Evolutionary conservation across 2,113 vertebrate genomes (phyloP).

Genomic region (Sterna hirundo): DNA sequence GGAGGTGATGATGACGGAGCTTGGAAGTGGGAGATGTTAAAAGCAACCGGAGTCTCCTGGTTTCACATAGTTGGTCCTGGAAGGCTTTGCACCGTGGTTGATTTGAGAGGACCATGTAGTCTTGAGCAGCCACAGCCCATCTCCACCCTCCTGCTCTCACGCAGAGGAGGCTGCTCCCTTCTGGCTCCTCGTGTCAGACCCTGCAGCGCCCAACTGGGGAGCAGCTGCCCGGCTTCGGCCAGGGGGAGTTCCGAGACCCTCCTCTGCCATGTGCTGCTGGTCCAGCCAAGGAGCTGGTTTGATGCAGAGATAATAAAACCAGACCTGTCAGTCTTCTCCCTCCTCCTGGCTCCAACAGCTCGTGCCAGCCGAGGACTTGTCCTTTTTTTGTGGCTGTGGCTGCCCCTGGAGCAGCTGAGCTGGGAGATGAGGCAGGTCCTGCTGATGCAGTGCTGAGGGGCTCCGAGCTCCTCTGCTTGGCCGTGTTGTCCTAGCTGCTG

Average conservation of each 20-base stretch:
- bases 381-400: not conserved
- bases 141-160: not conserved
- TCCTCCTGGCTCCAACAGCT: not conserved
- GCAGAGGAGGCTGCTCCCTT: not conserved
- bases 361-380: not conserved
- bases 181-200: not conserved
- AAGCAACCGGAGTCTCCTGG: not conserved
- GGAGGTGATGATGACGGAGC: not conserved
- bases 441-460: fast-evolving
- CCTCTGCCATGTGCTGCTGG: not conserved
- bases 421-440: not conserved
- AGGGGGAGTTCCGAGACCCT: not conserved
- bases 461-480: not conserved
- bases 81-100: not conserved
- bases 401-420: not conserved
- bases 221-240: not conserved
- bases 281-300: not conserved
- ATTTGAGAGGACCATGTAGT: not conserved
- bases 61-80: not conserved
- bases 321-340: not conserved
- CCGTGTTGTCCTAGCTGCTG: not conserved
- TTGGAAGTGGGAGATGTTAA: not conserved
- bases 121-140: not conserved
- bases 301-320: not conserved
- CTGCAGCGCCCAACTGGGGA: not conserved